These are phyloP conservation scores for Typhlomys cinereus DNA, from an alignment of 2,113 vertebrate genomes.

Conservation along the genomic window DNA sequence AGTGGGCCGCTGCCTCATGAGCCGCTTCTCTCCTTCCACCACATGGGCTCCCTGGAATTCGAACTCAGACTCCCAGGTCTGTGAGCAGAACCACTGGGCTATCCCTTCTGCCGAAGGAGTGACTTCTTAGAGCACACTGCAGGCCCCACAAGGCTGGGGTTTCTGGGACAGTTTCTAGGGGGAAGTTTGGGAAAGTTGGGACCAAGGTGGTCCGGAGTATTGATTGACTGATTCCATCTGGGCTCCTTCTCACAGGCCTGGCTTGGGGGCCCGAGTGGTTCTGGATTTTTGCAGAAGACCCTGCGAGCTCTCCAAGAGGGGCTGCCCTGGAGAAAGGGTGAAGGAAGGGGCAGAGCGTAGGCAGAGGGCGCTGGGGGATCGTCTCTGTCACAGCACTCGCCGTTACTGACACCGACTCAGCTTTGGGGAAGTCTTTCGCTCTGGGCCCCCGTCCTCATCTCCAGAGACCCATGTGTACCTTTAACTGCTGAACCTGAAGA, in stretches of 20 bases:
- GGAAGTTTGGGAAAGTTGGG: not conserved
- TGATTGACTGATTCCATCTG: not conserved
- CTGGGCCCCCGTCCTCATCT: not conserved
- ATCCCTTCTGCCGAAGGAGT: no score
- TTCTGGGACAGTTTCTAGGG: not conserved
- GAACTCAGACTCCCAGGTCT: no score
- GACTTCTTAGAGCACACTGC: no score
- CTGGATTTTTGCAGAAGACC: not conserved
- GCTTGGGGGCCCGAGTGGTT: not conserved
- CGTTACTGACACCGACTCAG: not conserved
- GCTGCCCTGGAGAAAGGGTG: not conserved
- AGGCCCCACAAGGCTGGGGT: not conserved
- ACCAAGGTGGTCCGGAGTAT: not conserved
- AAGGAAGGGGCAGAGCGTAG: not conserved
- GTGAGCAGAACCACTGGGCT: no score
- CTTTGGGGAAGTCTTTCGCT: not conserved
- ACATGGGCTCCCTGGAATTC: no score
- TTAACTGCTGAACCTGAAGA: not conserved
- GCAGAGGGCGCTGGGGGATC: not conserved
- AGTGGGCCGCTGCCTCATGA: no score
- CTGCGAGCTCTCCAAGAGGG: not conserved
- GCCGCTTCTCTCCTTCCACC: no score
- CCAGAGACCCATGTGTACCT: not conserved
- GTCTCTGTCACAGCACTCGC: not conserved
- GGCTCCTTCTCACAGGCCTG: not conserved